Evolutionary conservation across 2,113 vertebrate species (phyloP), one percentile per base, ranked within the genome.

Genomic region (Silurus asotus): DNA sequence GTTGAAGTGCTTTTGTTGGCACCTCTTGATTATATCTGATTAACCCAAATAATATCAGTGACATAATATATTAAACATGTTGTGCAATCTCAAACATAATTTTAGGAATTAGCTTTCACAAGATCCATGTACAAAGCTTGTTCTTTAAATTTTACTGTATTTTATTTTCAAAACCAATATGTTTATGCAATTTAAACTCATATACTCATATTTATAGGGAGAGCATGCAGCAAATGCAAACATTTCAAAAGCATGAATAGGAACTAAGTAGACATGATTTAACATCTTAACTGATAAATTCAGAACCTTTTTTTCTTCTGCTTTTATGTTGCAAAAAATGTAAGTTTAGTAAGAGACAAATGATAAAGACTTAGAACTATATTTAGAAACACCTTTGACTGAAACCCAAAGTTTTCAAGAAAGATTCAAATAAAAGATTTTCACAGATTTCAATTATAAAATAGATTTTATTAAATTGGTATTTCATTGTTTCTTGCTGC

Each of bases 1-100:
- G 76, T 19, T 59, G 55, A 80, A 59, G 45, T 97, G 95, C 96
- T 98, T 95, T 97, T 96, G 91, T 97, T 98, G 97, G 96, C 96
- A 92, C 92, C 0, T 58, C 25, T 78, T 37, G 3, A 55, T 56
- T 78, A 37, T 37, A 37, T 37, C 37, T 37, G 37, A 37, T 37
- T 37, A 37, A 75, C 48, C 48, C 74, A 23, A 76, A 20, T 75
- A 45, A 72, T 72, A 72, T 48, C 14, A 48, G 48, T 77, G 23
- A 55, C n/a, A 14, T 51, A 51, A 48, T 76, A 45, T 55, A 25
- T 77, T 25, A 25, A 11, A 55, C 49, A 55, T 58, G 51, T 56
- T 28, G 25, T 53, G 58, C 23, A 78, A 15, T 28, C 13, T 56
- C 1, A 3, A 19, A 13, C 49, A 14, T 23, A 15, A 20, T 53